phyloP scores from a whole-genome alignment of 2,888 invertebrate genomes.

The Plemyria rubiginata region DNA sequence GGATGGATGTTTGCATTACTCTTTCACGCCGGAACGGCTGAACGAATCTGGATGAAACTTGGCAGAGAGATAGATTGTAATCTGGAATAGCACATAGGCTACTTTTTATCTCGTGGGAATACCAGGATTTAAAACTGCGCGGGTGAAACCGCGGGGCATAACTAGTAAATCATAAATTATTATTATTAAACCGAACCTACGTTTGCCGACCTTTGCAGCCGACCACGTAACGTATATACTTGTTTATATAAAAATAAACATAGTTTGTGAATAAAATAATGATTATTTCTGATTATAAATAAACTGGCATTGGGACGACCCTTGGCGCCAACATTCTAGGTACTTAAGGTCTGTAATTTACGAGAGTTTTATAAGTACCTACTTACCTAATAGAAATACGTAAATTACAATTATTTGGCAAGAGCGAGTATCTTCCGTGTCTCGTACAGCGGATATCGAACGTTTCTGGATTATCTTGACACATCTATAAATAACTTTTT shows the following conservation, averaged over 20 bases:
- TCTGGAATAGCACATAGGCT: too few species aligned
- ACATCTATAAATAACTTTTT: too few species aligned
- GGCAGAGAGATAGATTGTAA: too few species aligned
- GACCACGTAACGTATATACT: background rate
- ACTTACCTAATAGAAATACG: conserved; percentile 5
- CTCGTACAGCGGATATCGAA: background rate
- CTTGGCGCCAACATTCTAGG: conserved; percentile 28
- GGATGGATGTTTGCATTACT: too few species aligned
- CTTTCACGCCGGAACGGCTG: too few species aligned
- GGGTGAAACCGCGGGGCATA: too few species aligned
- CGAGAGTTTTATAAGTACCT: conserved; percentile 9
- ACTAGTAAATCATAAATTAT: too few species aligned
- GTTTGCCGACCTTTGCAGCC: too few species aligned
- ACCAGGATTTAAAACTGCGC: too few species aligned
- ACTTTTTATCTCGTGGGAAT: too few species aligned
- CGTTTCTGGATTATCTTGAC: background rate
- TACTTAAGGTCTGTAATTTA: conserved; percentile 12
- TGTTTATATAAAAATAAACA: background rate
- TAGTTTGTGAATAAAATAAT: conserved; percentile 15
- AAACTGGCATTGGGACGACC: conserved; percentile 14
- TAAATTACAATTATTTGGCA: conserved; percentile 29
- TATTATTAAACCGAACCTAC: too few species aligned
- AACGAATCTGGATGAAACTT: too few species aligned
- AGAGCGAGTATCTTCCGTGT: conserved; percentile 18
- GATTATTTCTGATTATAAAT: conserved; percentile 24